These are phyloP conservation scores for Macrophya alboannulata DNA, from an alignment of 2,888 invertebrate genomes.

Conservation along the genomic window DNA sequence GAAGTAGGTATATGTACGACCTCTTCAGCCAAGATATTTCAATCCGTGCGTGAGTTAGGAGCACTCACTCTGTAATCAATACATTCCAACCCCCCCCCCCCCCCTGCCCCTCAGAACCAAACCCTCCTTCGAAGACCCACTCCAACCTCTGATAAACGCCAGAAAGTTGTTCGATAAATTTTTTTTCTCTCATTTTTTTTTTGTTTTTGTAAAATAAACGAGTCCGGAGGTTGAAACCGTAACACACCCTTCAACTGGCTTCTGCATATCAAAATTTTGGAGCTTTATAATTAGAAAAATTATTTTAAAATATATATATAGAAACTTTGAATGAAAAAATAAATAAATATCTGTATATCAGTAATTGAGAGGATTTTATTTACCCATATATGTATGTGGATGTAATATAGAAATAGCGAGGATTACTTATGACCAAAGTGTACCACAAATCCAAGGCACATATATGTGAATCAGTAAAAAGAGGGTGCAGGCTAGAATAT, in stretches of 20 bases:
- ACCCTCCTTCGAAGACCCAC: background rate
- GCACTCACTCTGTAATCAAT: slow-evolving; percentile 51
- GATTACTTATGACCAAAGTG: background rate
- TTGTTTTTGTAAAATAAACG: background rate
- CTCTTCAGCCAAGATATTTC: slow-evolving; percentile 53
- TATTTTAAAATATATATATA: background rate
- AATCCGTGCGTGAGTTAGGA: slow-evolving; percentile 55
- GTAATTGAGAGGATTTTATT: no score
- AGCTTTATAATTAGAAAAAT: background rate
- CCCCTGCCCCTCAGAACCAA: background rate
- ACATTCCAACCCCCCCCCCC: slow-evolving; percentile 29
- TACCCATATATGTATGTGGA: no score
- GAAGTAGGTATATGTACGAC: slow-evolving; percentile 27
- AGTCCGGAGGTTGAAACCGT: background rate
- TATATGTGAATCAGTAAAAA: background rate
- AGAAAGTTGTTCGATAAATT: slow-evolving; percentile 37
- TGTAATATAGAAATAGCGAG: background rate
- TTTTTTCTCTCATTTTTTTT: background rate
- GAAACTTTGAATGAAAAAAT: background rate
- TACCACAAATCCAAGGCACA: background rate
- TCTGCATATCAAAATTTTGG: background rate
- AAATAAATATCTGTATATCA: no score
- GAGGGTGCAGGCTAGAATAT: background rate
- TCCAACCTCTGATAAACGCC: slow-evolving; percentile 45
- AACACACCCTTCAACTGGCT: background rate